A percentile compares a stretch with the other conserved stretches of the same genome.
Conservation (phyloP, 2,797 vertebrate species). For the Sardinella longiceps region DNA sequence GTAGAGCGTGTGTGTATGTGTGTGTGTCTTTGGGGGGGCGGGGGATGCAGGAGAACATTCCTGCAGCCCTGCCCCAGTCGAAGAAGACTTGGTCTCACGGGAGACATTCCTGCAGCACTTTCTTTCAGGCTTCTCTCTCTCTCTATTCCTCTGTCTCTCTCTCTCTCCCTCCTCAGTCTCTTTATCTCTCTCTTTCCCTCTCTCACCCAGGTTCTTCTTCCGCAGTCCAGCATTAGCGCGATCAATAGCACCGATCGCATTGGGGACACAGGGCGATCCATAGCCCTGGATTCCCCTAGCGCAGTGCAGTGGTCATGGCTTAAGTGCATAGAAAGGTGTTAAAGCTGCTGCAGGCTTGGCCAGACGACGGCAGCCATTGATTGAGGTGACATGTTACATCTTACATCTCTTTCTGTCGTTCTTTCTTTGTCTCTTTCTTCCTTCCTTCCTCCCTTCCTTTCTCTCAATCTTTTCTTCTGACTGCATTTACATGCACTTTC, state of each 20-base stretch:
- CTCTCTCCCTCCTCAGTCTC: conserved; percentile 58
- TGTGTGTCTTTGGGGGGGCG: conserved; percentile 29
- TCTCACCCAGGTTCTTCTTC: conserved; percentile 71
- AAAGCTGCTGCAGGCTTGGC: conserved; percentile 74
- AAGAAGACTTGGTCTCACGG: conserved; percentile 73
- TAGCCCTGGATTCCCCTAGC: conserved; percentile 79
- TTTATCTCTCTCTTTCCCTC: conserved; percentile 60
- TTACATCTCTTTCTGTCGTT: conserved; percentile 66
- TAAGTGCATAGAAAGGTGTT: conserved; percentile 84
- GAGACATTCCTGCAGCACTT: conserved; percentile 79
- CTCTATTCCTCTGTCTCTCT: conserved; percentile 58
- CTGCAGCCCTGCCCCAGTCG: conserved; percentile 79
- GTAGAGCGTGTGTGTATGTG: conserved; percentile 10
- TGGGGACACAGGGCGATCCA: conserved; percentile 82
- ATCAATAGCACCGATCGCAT: conserved; percentile 85
- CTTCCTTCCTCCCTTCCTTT: conserved; percentile 42
- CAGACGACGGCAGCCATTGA: conserved; percentile 78
- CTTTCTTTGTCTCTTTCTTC: conserved; percentile 61
- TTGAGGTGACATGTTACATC: conserved; percentile 79
- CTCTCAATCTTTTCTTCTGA: background rate
- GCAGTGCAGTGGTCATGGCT: conserved; percentile 82
- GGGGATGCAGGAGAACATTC: conserved; percentile 73
- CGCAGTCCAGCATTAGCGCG: conserved; percentile 82
- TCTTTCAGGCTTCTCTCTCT: conserved; percentile 61
- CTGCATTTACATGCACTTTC: too few species aligned